Percentiles rank a stretch among this genome's conserved stretches.
These are phyloP conservation scores for Leptopterna dolabrata DNA, from an alignment of 2,888 invertebrate species.

Conservation along the genomic window DNA sequence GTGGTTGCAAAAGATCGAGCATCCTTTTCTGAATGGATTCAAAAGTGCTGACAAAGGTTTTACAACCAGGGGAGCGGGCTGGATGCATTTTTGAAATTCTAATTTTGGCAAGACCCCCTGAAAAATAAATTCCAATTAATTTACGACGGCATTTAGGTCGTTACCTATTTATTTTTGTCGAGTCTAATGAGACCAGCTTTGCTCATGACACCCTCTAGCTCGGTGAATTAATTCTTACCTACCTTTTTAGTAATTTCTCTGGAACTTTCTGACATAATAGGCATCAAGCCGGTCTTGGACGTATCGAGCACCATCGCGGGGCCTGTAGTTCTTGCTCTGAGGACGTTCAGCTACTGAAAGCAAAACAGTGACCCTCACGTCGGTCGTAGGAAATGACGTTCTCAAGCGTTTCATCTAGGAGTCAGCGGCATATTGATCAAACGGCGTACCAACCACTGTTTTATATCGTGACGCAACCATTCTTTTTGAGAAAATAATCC, in stretches of 20 bases:
- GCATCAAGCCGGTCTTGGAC: conserved; percentile 49
- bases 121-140: too few relatives aligned
- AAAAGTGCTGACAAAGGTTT: conserved; percentile 84
- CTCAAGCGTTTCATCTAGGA: neutral
- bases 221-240: neutral
- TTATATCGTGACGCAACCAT: neutral
- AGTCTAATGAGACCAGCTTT: too few relatives aligned
- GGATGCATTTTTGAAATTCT: conserved; percentile 72
- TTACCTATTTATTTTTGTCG: too few relatives aligned
- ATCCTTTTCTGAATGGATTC: conserved; percentile 83
- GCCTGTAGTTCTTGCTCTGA: neutral
- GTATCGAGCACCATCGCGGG: conserved; percentile 41
- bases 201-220: too few relatives aligned
- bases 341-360: neutral
- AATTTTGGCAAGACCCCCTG: conserved; percentile 61
- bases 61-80: conserved; percentile 78
- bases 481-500: neutral
- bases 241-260: neutral
- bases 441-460: neutral
- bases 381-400: neutral
- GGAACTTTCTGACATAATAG: neutral
- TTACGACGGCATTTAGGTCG: too few relatives aligned
- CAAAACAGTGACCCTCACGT: neutral
- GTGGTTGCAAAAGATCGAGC: conserved; percentile 87
- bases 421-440: neutral